Evolutionary conservation across 2,113 vertebrate species (phyloP).

Genomic region (Notechis scutatus): DNA sequence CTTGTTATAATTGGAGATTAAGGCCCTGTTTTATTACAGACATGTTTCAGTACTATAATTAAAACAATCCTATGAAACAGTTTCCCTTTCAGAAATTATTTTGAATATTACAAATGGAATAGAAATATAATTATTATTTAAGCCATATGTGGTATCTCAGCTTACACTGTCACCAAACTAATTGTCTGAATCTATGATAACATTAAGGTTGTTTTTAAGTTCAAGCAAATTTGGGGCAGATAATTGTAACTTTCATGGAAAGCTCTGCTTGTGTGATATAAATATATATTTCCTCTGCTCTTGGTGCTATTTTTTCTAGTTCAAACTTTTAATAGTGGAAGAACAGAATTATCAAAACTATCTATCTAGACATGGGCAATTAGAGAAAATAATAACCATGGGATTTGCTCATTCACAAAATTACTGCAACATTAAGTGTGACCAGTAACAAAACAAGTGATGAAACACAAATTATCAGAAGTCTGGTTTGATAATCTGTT

Average conservation of each 20-base stretch:
- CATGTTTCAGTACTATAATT: neutral
- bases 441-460: neutral
- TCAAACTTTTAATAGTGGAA: neutral
- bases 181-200: neutral
- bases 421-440: neutral
- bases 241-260: neutral
- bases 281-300: neutral
- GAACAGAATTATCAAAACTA: neutral
- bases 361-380: neutral
- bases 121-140: neutral
- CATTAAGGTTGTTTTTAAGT: neutral
- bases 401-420: neutral
- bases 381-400: neutral
- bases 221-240: neutral
- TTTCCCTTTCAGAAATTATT: neutral
- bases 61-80: neutral
- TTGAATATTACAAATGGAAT: neutral
- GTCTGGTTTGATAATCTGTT: neutral
- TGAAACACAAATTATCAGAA: neutral
- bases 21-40: neutral
- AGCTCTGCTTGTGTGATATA: neutral
- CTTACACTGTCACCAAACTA: neutral
- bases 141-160: neutral
- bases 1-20: neutral
- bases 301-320: conserved; percentile 24